A percentile compares a stretch with the other conserved stretches of the same genome.
Conservation (phyloP, 1,140 invertebrate species). For the Amyelois transitella region DNA sequence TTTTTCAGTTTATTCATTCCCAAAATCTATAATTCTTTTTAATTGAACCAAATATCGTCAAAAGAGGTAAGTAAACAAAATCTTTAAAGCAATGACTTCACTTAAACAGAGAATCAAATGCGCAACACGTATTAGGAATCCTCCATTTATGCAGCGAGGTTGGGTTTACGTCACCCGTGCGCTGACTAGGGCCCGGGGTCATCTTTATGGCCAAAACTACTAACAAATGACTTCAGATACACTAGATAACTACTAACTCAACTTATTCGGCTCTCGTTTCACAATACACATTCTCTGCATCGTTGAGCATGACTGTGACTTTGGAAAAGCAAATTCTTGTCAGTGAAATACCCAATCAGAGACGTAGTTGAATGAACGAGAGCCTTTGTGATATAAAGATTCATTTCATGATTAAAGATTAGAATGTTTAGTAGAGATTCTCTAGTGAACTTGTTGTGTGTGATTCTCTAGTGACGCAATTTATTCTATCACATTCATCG, state of each 20-base stretch:
- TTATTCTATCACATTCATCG: not conserved
- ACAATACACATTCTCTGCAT: not conserved
- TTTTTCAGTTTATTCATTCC: too few relatives aligned
- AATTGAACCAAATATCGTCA: not conserved
- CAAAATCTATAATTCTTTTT: too few relatives aligned
- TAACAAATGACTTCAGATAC: not conserved
- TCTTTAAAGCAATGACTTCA: not conserved
- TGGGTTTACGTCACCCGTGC: constrained; percentile 10
- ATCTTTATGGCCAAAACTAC: not conserved
- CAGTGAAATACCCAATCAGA: not conserved
- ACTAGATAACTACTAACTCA: not conserved
- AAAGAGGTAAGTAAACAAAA: not conserved
- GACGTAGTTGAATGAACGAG: not conserved
- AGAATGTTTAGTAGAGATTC: not conserved
- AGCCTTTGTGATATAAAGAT: not conserved
- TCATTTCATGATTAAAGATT: not conserved
- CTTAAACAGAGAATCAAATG: not conserved
- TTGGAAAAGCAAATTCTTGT: not conserved
- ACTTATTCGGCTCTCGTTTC: not conserved
- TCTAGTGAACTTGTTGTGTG: not conserved
- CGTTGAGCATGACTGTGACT: not conserved
- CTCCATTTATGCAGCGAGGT: not conserved
- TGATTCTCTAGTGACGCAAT: not conserved
- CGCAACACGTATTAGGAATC: not conserved
- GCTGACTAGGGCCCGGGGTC: constrained; percentile 12